Base-by-base conservation (phyloP, 2,888 invertebrate species). In the Drosophila kuntzei region DNA sequence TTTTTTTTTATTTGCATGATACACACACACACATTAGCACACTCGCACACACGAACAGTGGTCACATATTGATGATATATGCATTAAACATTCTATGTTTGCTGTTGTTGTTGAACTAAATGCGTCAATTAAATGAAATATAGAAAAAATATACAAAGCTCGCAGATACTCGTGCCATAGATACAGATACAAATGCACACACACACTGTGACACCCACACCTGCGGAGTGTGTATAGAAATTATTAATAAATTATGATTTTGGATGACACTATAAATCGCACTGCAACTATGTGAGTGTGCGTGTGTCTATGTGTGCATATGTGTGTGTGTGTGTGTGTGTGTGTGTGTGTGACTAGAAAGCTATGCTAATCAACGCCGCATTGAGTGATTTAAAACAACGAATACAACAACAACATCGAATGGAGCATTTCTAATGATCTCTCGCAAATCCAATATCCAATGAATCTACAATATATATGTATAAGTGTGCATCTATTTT, bases 181-280 rank as follows among this genome's bases (percentile, higher is more conserved):
- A 60, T 37, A 46, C 14, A 51, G 47, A 55, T 39, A 63, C 34
- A 59, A 4, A 61, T 27, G 44, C 22, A 58, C 29, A 49, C 16
- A 29, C n/a, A 41, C 36, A 37, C 37, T 51, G 29, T 11, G 29
- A 62, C 60, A 61, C 61, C 62, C 67, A 63, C 67, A 67, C 63
- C 60, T 58, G 61, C 44, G 49, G 44, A 32, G 34, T 51, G 18
- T 57, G 34, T 54, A 41, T 60, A 46, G 44, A 68, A 73, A 87
- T 84, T 87, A 83, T 87, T 87, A 87, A 85, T 83, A 83, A 83
- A 83, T 87, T 83, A 81, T 72, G 82, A 71, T 76, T 86, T 79
- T 66, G 60, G 82, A 72, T 83, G 83, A 79, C 88, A 82, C 76
- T 80, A 78, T 71, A 84, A 82, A 84, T 78, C 71, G 70, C 63